A percentile compares a stretch with the other conserved stretches of the same genome.
phyloP scores from a whole-genome alignment of 2,797 vertebrate genomes.

The Chelon auratus region DNA sequence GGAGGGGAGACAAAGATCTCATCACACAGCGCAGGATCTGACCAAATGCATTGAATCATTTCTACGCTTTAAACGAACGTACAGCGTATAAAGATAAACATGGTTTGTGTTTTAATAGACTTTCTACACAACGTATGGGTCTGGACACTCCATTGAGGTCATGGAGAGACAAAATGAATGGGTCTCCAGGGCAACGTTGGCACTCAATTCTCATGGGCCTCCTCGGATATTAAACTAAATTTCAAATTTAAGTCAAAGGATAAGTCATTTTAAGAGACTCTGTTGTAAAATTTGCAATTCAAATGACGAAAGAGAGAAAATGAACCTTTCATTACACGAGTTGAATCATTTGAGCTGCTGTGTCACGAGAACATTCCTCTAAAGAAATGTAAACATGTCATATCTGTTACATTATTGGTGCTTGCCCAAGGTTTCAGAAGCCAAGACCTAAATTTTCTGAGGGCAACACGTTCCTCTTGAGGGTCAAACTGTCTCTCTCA shows the following conservation, averaged over 20 bases:
- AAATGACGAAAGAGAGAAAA: constrained; percentile 25
- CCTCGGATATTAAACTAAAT: constrained; percentile 32
- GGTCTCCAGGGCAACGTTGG: constrained; percentile 10
- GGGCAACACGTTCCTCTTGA: constrained; percentile 18
- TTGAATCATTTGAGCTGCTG: no score
- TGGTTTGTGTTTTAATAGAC: not conserved
- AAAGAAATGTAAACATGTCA: constrained; percentile 15
- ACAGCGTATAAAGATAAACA: not conserved
- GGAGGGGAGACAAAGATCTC: constrained; percentile 8
- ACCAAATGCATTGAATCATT: not conserved
- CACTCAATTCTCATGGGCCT: constrained; percentile 9
- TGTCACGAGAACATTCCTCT: constrained; percentile 6
- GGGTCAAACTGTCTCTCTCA: constrained; percentile 19
- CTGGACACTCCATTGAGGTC: not conserved
- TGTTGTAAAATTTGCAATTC: constrained; percentile 18
- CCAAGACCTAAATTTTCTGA: not conserved
- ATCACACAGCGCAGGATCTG: not conserved
- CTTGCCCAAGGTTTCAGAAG: constrained; percentile 9
- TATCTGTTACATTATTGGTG: constrained; percentile 8
- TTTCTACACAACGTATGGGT: not conserved
- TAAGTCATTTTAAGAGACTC: constrained; percentile 26
- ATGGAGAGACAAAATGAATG: constrained; percentile 9
- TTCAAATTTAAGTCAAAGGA: constrained; percentile 46
- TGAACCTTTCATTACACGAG: not conserved
- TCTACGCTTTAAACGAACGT: not conserved